Evolutionary conservation across 1,140 invertebrate species (phyloP).

Genomic region (Drosophila lacteicornis): DNA sequence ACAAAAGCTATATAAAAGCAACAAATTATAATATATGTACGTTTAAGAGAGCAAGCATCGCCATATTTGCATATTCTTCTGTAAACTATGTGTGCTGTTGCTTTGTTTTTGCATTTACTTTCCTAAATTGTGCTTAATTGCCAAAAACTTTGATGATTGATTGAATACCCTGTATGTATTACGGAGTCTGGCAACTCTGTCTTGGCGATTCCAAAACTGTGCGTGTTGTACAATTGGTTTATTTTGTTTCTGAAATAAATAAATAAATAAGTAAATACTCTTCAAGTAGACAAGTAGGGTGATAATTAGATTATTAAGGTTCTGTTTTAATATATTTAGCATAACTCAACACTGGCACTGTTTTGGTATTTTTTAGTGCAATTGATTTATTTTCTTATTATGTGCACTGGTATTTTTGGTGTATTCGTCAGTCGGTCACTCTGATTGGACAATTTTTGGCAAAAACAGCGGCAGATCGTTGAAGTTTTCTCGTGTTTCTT

Average conservation of each 20-base stretch:
- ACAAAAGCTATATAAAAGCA: not conserved
- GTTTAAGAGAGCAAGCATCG: no score
- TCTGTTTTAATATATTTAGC: not conserved
- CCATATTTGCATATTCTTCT: no score
- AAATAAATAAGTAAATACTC: no score
- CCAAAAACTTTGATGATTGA: no score
- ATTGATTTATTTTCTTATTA: not conserved
- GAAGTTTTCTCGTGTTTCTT: conserved; percentile 41
- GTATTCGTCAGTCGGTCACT: conserved; percentile 15
- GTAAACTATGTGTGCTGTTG: no score
- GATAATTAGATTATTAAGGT: not conserved
- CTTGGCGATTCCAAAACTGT: not conserved
- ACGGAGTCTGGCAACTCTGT: not conserved
- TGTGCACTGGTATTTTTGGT: not conserved
- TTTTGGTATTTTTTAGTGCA: not conserved
- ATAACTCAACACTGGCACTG: no score
- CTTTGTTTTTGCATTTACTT: no score
- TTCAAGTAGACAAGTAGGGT: not conserved
- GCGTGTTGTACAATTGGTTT: no score
- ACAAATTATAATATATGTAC: no score
- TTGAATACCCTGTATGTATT: not conserved
- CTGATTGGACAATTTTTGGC: conserved; percentile 28
- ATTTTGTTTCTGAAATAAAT: not conserved
- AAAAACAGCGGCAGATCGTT: conserved; percentile 29
- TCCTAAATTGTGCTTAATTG: no score